phyloP scores from a whole-genome alignment of 2,797 vertebrate species.

The Picus viridis region DNA sequence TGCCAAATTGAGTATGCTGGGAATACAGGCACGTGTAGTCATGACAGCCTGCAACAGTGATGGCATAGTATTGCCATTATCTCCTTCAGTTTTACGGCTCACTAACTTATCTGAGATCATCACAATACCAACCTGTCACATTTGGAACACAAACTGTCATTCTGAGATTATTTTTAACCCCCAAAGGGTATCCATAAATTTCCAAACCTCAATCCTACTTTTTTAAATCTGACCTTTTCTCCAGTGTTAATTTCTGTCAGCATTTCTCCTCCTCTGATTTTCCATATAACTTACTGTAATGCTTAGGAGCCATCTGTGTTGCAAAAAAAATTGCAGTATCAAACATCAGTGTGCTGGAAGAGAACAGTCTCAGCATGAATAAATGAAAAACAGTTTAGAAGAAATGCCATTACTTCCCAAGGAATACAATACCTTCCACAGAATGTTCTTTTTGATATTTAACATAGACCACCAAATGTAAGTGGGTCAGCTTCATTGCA shows the following conservation, averaged over 20 bases:
- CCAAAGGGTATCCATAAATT: not conserved
- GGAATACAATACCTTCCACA: not conserved
- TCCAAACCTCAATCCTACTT: not conserved
- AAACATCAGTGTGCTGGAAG: not conserved
- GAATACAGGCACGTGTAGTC: not conserved
- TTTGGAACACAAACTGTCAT: not conserved
- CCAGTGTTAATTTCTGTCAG: not conserved
- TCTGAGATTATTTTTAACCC: not conserved
- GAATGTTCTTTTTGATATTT: not conserved
- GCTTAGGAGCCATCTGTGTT: not conserved
- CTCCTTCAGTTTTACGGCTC: not conserved
- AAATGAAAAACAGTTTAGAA: constrained; percentile 1
- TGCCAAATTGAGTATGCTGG: not conserved
- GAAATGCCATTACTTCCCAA: not conserved
- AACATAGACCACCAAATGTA: not conserved
- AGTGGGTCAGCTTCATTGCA: constrained; percentile 27
- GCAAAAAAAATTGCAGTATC: not conserved
- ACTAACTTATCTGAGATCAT: not conserved
- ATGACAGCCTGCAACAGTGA: not conserved
- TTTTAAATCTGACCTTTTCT: not conserved
- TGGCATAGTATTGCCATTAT: not conserved
- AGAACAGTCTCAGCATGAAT: not conserved
- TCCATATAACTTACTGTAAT: not conserved
- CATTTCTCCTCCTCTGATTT: not conserved
- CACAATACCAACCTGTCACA: not conserved